Percentiles rank a stretch among this genome's conserved stretches.
These are phyloP conservation scores for Oreochromis grahami DNA, from an alignment of 2,797 vertebrate species.

Conservation along the genomic window DNA sequence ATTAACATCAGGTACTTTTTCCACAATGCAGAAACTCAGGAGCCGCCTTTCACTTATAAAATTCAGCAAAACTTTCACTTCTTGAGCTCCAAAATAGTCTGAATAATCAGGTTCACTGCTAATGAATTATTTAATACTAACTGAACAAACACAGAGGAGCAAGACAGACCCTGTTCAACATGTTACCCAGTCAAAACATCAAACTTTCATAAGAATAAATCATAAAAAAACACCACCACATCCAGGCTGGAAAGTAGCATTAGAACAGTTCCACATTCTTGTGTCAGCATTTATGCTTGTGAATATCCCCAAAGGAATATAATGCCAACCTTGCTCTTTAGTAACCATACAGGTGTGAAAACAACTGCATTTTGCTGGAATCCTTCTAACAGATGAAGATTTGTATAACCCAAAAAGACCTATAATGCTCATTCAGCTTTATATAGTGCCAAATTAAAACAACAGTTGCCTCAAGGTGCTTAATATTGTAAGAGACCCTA, in stretches of 20 bases:
- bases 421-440: background rate
- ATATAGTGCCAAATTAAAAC: background rate
- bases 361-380: background rate
- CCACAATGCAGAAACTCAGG: background rate
- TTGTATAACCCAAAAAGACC: background rate
- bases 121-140: background rate
- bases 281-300: background rate
- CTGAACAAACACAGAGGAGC: background rate
- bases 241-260: background rate
- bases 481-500: background rate
- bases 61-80: background rate
- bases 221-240: background rate
- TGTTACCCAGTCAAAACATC: background rate
- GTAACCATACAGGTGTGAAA: background rate
- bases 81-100: background rate
- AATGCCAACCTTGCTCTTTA: background rate
- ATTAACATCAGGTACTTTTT: background rate
- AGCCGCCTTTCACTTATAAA: background rate
- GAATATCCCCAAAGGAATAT: background rate
- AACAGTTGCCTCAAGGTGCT: background rate
- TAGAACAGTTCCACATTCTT: background rate
- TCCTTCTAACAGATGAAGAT: background rate
- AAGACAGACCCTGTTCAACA: background rate
- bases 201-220: background rate
- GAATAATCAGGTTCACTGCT: background rate